These are phyloP conservation scores for Allacma fusca DNA, from an alignment of 2,888 invertebrate genomes.

Conservation along the genomic window DNA sequence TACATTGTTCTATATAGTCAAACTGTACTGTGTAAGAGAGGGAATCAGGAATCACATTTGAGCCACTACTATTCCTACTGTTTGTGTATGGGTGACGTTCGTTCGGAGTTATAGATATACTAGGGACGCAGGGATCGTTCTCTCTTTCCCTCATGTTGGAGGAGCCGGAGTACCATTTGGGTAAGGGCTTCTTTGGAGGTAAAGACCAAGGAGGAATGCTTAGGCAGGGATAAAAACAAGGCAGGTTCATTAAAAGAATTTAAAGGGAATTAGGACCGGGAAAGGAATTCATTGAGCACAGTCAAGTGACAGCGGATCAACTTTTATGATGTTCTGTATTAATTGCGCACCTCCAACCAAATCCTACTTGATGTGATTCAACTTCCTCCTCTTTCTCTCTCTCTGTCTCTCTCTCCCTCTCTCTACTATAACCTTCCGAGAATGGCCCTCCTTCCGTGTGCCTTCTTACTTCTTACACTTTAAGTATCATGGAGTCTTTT, in stretches of 20 bases:
- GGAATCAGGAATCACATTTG: conserved; percentile 16
- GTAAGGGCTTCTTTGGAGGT: too few relatives aligned
- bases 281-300: conserved; percentile 57
- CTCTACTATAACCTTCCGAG: neutral
- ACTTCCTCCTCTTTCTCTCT: conserved; percentile 42
- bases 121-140: neutral
- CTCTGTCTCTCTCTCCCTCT: conserved; percentile 21
- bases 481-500: too few relatives aligned
- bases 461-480: too few relatives aligned
- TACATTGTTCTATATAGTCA: too few relatives aligned
- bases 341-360: conserved; percentile 58
- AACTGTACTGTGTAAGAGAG: neutral
- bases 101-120: neutral
- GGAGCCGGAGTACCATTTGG: too few relatives aligned
- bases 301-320: conserved; percentile 60
- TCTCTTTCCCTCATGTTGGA: too few relatives aligned
- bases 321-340: conserved; percentile 61
- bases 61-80: neutral
- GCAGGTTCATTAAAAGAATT: conserved; percentile 62
- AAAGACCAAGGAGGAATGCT: too few relatives aligned
- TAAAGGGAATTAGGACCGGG: conserved; percentile 61
- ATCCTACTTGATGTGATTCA: conserved; percentile 54
- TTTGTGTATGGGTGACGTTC: neutral
- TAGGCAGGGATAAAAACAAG: conserved; percentile 54
- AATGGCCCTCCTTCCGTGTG: too few relatives aligned